Evolutionary conservation across 2,888 invertebrate genomes (phyloP).

Genomic region (Sarcophaga rosellei): DNA sequence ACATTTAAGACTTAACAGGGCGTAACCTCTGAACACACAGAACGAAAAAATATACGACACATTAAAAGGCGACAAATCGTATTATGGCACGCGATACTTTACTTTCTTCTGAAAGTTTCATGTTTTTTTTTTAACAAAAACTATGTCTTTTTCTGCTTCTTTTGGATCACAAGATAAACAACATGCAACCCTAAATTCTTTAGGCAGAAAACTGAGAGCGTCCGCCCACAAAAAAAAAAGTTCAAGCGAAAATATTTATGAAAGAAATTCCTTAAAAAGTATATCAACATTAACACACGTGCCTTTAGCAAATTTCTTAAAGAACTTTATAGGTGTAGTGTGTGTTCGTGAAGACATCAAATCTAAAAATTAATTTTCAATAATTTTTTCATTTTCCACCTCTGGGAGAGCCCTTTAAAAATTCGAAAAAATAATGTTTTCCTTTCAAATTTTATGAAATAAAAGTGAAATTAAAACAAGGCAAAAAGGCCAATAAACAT

Average conservation of each 20-base stretch:
- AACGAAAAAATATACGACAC: slow-evolving; percentile 23
- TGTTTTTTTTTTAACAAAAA: not conserved
- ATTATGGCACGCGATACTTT: slow-evolving; percentile 52
- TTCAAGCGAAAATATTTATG: slow-evolving; percentile 6
- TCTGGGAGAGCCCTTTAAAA: not conserved
- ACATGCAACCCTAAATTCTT: slow-evolving; percentile 33
- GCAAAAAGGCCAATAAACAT: not conserved
- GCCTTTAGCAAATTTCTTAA: slow-evolving; percentile 46
- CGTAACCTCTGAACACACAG: slow-evolving; percentile 59
- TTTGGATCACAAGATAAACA: slow-evolving; percentile 24
- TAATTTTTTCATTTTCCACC: not conserved
- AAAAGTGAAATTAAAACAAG: not conserved
- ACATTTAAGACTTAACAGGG: slow-evolving; percentile 68
- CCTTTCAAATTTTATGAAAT: slow-evolving; percentile 29
- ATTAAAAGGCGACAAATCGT: slow-evolving; percentile 60
- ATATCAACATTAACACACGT: slow-evolving; percentile 44
- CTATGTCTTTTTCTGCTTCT: not conserved
- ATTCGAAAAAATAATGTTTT: not conserved
- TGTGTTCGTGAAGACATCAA: slow-evolving; percentile 17
- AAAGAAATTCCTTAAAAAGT: slow-evolving; percentile 2
- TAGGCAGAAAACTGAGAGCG: not conserved
- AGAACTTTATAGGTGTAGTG: slow-evolving; percentile 31
- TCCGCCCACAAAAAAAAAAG: not conserved
- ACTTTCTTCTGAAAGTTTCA: not conserved
- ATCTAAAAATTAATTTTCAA: not conserved